Conservation (phyloP, 2,113 vertebrate genomes). For the Panurus biarmicus region DNA sequence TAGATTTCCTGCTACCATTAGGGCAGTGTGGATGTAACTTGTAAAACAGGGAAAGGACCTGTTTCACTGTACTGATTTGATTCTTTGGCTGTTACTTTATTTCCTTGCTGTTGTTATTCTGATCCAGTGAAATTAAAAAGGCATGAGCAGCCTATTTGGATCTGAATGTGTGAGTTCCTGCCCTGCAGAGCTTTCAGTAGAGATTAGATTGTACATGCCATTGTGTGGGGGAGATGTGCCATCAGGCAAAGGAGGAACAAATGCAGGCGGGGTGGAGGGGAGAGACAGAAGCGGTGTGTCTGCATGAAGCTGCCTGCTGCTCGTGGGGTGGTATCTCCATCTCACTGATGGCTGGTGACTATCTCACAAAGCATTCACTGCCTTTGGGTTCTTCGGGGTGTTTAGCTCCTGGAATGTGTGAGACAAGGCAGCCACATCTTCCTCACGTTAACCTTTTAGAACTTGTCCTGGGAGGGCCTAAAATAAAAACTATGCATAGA, state of each 20-base stretch:
- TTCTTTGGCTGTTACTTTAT: slow-evolving; percentile 34
- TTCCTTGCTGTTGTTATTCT: slow-evolving; percentile 34
- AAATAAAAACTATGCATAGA: not conserved
- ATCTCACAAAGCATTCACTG: not conserved
- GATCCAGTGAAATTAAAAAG: slow-evolving; percentile 57
- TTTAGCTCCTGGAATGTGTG: not conserved
- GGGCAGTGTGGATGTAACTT: not conserved
- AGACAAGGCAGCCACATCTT: not conserved
- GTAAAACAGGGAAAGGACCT: not conserved
- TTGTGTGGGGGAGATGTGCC: slow-evolving; percentile 46
- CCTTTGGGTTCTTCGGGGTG: not conserved
- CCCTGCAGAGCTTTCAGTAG: slow-evolving; percentile 50
- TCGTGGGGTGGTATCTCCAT: not conserved
- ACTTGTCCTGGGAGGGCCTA: not conserved
- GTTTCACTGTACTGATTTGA: not conserved
- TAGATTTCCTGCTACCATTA: not conserved
- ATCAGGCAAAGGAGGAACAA: slow-evolving; percentile 45
- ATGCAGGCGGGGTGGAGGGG: not conserved
- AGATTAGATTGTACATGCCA: slow-evolving; percentile 53
- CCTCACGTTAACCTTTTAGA: not conserved
- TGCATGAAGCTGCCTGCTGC: slow-evolving; percentile 25
- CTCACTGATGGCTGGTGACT: not conserved
- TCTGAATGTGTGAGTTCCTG: slow-evolving; percentile 44
- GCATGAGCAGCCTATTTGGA: slow-evolving; percentile 49
- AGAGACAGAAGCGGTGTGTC: not conserved